Evolutionary conservation across 2,888 invertebrate species (phyloP), one percentile per base, ranked within the genome.

Genomic region (Coleophora flavipennella): DNA sequence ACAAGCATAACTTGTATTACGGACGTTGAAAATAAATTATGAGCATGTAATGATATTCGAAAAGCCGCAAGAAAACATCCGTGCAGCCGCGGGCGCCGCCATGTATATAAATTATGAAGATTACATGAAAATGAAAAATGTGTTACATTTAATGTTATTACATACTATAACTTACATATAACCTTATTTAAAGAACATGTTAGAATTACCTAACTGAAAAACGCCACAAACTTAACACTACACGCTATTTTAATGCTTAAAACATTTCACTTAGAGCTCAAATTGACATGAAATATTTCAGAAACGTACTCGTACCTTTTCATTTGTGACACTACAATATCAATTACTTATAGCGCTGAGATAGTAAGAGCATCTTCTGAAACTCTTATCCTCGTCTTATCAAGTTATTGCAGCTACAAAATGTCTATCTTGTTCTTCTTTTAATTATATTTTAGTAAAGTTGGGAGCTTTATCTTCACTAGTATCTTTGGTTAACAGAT

Each of bases 91-190:
- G 49, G 75, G 75, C 73, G 71, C 67, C 73, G 65, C 68, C 68
- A 79, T 78, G 69, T 73, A 68, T 74, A 80, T 83, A 83, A 81
- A 80, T 81, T 80, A 81, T 80, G 69, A 80, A 83, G 80, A 83
- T 83, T 80, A 81, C 73, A 75, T 74, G 81, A 78, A 80, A 83
- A 83, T 79, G 81, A 83, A 78, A 81, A 83, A 84, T 81, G 80
- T 81, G 81, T 76, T 81, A 81, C 81, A 84, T 83, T 84, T 83
- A 81, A 84, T 83, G 83, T 84, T 84, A 83, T 84, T 84, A 81
- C 81, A 74, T 63, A 68, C 80, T 72, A 84, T 83, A 83, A 84
- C 70, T 83, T 83, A 81, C 79, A 73, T 64, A 53, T 76, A 80
- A 77, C 65, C 72, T 79, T 65, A 66, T 67, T 78, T 65, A 75